Evolutionary conservation across 37 sponge, comb jelly and placozoan genomes (phyloP), one percentile per base, ranked within the genome.

Genomic region (Halichondria panicea): DNA sequence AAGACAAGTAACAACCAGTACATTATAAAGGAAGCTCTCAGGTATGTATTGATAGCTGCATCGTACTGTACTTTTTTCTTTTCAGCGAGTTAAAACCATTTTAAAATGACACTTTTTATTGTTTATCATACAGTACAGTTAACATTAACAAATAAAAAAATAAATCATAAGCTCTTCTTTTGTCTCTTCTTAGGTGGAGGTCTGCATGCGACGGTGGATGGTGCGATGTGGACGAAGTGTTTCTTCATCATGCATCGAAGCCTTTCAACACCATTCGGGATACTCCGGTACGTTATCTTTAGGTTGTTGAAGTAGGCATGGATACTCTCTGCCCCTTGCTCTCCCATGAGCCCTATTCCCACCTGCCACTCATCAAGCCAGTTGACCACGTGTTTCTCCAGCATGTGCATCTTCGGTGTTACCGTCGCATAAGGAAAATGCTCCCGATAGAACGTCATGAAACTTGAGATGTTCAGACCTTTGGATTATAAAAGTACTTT

Each of bases 241-340:
- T 61, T 66, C 43, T 46, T 25, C 40, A 81, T 19, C 27, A 63
- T 60, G 22, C 27, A 41, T 64, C 63, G 46, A 11, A 82, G 74
- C 27, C 58, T 42, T 44, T 72, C 5, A 3, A 82, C 19, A 0
- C 18, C 24, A 34, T 82, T 39, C 1, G 38, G 44, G 0, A 82
- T 71, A 0, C 37, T 4, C n/a, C 39, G 7, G 61, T 72, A 83
- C 12, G 74, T 43, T n/a, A 45, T 34, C 13, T 62, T 39, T 3
- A 75, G 76, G 2, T 27, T 13, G 54, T 84, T 70, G 65, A 84
- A 77, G 19, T 48, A n/a, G 28, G 39, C 27, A 39, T 84, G 85
- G 11, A 84, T 77, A 5, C 41, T 50, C 50, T 77, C 85, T 18
- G 65, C 78, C n/a, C 87, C 81, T 56, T 86, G 87, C 43, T 85